These are phyloP conservation scores for Pyrgilauda ruficollis DNA, from an alignment of 2,113 vertebrate genomes.

Conservation along the genomic window DNA sequence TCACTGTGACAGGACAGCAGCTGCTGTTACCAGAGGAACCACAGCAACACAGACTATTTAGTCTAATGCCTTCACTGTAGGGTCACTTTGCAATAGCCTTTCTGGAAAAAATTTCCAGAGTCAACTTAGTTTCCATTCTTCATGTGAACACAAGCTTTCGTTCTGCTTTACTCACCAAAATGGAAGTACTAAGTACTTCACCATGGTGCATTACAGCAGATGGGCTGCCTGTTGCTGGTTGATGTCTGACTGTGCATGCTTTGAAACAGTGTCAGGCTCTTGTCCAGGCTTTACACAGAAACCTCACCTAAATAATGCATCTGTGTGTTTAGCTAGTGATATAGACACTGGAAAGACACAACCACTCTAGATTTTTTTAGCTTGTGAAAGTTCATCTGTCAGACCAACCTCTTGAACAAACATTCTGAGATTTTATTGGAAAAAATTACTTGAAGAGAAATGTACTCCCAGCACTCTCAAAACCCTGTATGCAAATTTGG, in stretches of 20 bases:
- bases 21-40: background rate
- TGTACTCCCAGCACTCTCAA: background rate
- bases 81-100: background rate
- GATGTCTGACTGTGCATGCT: background rate
- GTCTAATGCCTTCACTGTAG: background rate
- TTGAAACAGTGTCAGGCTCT: background rate
- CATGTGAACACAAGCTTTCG: background rate
- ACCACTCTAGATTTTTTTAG: slow-evolving; percentile 27
- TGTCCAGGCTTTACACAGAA: background rate
- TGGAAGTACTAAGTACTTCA: background rate
- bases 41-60: background rate
- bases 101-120: background rate
- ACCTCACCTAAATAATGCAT: background rate
- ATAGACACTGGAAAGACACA: background rate
- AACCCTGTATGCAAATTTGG: slow-evolving; percentile 40
- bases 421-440: slow-evolving; percentile 30
- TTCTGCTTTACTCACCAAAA: background rate
- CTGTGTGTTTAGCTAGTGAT: background rate
- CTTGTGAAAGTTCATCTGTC: slow-evolving; percentile 18
- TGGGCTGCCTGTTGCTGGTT: background rate
- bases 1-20: background rate
- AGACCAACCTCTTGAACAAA: slow-evolving; percentile 37
- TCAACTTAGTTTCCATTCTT: background rate
- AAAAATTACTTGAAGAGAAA: slow-evolving; percentile 36
- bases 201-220: background rate